A percentile compares a stretch with the other conserved stretches of the same genome.
Conservation (phyloP, 2,113 vertebrate species). For the Catharus bicknelli region DNA sequence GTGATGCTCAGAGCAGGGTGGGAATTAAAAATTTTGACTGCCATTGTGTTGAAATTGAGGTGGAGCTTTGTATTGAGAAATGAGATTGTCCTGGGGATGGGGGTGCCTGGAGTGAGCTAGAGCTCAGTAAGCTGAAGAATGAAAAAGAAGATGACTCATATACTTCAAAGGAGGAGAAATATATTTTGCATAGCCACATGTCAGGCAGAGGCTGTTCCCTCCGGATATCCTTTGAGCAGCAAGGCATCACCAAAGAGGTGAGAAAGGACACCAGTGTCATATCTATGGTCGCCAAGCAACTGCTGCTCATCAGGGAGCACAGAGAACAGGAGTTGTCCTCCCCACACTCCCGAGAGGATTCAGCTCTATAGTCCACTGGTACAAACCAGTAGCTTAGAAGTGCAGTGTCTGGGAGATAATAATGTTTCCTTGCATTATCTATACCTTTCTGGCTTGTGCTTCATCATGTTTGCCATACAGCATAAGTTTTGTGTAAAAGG, state of each 20-base stretch:
- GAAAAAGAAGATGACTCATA: background rate
- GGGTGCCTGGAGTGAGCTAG: background rate
- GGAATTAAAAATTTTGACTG: background rate
- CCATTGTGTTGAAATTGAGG: background rate
- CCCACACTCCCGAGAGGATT: background rate
- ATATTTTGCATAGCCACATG: background rate
- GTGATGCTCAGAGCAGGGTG: accelerated
- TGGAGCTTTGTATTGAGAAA: accelerated
- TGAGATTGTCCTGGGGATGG: background rate
- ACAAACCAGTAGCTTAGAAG: background rate
- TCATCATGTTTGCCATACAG: background rate
- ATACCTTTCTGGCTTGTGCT: background rate
- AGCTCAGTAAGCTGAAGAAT: background rate
- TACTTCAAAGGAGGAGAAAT: background rate
- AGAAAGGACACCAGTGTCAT: background rate
- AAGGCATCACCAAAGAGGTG: background rate
- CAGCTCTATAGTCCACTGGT: background rate
- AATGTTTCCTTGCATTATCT: background rate
- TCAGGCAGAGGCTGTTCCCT: background rate
- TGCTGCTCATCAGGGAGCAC: background rate
- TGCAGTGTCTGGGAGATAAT: background rate
- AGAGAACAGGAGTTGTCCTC: accelerated
- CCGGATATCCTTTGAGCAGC: background rate
- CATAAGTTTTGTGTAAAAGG: background rate
- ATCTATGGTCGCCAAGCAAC: background rate